Conservation (phyloP, 2,113 vertebrate genomes). For the Gobius niger region DNA sequence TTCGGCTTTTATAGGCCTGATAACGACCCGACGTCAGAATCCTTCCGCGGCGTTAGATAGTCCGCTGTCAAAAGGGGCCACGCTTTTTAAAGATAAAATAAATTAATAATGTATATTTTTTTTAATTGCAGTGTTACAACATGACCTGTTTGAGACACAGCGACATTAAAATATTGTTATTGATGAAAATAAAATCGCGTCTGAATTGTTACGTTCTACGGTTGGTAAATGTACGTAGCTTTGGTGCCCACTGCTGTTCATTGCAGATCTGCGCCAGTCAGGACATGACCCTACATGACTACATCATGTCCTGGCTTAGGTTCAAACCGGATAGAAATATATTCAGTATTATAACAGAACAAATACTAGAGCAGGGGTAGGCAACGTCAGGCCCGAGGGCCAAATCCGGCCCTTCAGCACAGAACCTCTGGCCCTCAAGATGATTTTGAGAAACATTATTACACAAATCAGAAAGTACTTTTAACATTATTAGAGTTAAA, state of each 20-base stretch:
- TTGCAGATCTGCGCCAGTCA: not conserved
- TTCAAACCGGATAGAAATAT: not conserved
- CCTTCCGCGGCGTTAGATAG: slow-evolving; percentile 57
- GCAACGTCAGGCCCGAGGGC: too few relatives aligned
- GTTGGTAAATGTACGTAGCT: not conserved
- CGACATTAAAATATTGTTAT: not conserved
- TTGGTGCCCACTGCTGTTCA: not conserved
- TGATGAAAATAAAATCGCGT: not conserved
- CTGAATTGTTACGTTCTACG: not conserved
- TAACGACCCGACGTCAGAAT: rapidly evolving
- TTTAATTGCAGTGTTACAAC: not conserved
- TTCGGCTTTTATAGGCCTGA: not conserved
- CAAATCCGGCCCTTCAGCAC: too few relatives aligned
- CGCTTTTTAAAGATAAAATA: not conserved
- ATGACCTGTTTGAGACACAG: not conserved
- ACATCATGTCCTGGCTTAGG: not conserved
- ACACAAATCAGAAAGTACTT: too few relatives aligned
- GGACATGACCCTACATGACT: slow-evolving; percentile 1
- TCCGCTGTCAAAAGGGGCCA: not conserved
- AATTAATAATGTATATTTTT: too few relatives aligned
- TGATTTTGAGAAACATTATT: too few relatives aligned
- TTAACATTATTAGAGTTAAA: too few relatives aligned
- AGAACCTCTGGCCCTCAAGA: too few relatives aligned
- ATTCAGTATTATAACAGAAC: too few relatives aligned
- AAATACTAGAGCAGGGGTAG: too few relatives aligned